phyloP scores from a whole-genome alignment of 92 coral and sea anemone genomes.

The Epizoanthus rinbou region DNA sequence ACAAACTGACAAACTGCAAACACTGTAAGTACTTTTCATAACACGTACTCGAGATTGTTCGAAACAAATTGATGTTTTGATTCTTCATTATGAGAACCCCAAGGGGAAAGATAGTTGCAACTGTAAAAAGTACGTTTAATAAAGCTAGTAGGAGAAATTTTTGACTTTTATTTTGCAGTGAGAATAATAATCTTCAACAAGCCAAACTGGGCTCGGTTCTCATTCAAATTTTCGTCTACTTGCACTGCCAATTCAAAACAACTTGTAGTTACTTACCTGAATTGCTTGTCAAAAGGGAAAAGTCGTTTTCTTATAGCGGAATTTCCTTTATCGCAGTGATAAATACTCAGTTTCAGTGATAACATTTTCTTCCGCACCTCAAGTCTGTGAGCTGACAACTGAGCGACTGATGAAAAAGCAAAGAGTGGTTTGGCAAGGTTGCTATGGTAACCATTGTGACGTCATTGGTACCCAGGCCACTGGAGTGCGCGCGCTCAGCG shows the following conservation, averaged over 20 bases:
- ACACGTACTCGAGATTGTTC: constrained; percentile 11
- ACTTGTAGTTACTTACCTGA: constrained; percentile 12
- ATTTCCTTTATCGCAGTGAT: constrained; percentile 6
- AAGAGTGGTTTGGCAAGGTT: constrained; percentile 14
- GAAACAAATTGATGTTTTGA: constrained; percentile 8
- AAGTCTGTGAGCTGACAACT: constrained; percentile 11
- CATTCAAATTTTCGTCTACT: background rate
- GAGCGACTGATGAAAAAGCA: constrained; percentile 6
- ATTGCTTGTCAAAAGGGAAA: constrained; percentile 6
- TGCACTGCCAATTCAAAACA: background rate
- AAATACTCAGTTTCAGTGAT: background rate
- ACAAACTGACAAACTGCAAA: background rate
- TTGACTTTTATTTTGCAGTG: background rate
- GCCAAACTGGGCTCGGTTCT: background rate
- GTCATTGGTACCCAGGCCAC: background rate
- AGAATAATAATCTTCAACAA: background rate
- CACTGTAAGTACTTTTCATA: constrained; percentile 12
- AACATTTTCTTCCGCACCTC: background rate
- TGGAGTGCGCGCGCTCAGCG: no score
- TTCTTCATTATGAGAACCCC: background rate
- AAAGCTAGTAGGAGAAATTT: background rate
- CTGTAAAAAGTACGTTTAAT: background rate
- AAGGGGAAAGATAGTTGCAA: background rate
- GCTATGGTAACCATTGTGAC: constrained; percentile 8
- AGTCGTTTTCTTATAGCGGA: background rate